Evolutionary conservation across 2,888 invertebrate species (phyloP).

Genomic region (Trichogramma dendrolimi): DNA sequence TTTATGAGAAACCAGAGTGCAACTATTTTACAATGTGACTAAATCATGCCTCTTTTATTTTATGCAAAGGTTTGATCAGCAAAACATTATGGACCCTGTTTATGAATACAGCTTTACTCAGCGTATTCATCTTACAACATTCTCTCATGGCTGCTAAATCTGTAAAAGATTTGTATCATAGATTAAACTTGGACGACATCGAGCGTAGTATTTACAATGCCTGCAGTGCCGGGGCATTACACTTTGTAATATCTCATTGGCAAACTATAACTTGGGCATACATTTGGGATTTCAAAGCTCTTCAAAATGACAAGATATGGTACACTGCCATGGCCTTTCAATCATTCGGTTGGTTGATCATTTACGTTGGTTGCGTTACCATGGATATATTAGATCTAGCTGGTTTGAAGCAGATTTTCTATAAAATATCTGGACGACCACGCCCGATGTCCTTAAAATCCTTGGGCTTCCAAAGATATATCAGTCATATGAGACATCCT

Average conservation of each 20-base stretch:
- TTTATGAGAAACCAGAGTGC: neutral
- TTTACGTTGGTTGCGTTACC: slow-evolving; percentile 61
- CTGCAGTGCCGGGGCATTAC: slow-evolving; percentile 46
- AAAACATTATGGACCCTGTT: slow-evolving; percentile 51
- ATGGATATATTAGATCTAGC: slow-evolving; percentile 61
- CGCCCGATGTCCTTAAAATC: slow-evolving; percentile 58
- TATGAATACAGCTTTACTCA: slow-evolving; percentile 53
- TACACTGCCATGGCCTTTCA: slow-evolving; percentile 55
- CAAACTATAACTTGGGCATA: slow-evolving; percentile 51
- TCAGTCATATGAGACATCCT: slow-evolving; percentile 61
- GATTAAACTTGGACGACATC: slow-evolving; percentile 49
- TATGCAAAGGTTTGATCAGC: slow-evolving; percentile 33
- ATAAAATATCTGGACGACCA: slow-evolving; percentile 55
- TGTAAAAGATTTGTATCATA: slow-evolving; percentile 52
- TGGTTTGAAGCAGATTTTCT: slow-evolving; percentile 63
- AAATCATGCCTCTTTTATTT: neutral
- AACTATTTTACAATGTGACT: neutral
- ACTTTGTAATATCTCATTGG: slow-evolving; percentile 58
- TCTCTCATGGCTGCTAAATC: slow-evolving; percentile 55
- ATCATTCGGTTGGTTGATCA: slow-evolving; percentile 56
- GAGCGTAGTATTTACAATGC: slow-evolving; percentile 44
- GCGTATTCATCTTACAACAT: slow-evolving; percentile 59
- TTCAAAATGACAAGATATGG: slow-evolving; percentile 51
- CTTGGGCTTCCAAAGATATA: slow-evolving; percentile 54
- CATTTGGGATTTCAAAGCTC: slow-evolving; percentile 58